phyloP scores from a whole-genome alignment of 2,888 invertebrate genomes.

The Calameuta pallipes region DNA sequence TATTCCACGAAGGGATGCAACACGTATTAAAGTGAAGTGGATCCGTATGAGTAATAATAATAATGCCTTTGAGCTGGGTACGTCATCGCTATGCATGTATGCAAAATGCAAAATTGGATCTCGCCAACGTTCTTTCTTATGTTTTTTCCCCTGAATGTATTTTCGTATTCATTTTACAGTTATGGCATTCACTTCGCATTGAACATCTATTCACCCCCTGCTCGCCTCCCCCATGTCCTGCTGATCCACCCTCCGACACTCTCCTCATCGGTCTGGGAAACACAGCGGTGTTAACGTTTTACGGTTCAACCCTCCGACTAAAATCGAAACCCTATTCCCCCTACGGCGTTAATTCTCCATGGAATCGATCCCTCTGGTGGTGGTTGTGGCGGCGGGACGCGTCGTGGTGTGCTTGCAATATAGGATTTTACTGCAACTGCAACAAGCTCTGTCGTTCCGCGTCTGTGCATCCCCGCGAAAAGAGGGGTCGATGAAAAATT shows the following conservation, averaged over 20 bases:
- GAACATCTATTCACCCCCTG: neutral
- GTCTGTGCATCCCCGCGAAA: conserved; percentile 27
- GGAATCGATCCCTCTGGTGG: conserved; percentile 52
- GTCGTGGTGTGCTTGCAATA: no score
- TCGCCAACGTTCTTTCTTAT: conserved; percentile 28
- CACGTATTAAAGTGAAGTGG: neutral
- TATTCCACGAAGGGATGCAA: no score
- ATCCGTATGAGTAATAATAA: neutral
- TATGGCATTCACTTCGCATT: conserved; percentile 22
- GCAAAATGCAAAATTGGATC: conserved; percentile 53
- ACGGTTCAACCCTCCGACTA: conserved; percentile 42
- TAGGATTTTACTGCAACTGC: conserved; percentile 53
- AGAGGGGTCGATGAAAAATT: conserved; percentile 38
- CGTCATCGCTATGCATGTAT: conserved; percentile 45
- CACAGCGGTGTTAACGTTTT: conserved; percentile 55
- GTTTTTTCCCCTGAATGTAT: conserved; percentile 16
- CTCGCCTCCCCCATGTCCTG: neutral
- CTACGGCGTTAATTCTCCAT: conserved; percentile 56
- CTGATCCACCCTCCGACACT: conserved; percentile 20
- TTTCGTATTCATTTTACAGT: conserved; percentile 15
- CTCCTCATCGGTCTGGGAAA: conserved; percentile 21
- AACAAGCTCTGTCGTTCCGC: conserved; percentile 3
- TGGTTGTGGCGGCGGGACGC: conserved; percentile 40
- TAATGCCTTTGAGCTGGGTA: conserved; percentile 15
- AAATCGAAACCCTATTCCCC: conserved; percentile 58